These are phyloP conservation scores for Drosophila saltans DNA, from an alignment of 1,140 invertebrate genomes.

Conservation along the genomic window DNA sequence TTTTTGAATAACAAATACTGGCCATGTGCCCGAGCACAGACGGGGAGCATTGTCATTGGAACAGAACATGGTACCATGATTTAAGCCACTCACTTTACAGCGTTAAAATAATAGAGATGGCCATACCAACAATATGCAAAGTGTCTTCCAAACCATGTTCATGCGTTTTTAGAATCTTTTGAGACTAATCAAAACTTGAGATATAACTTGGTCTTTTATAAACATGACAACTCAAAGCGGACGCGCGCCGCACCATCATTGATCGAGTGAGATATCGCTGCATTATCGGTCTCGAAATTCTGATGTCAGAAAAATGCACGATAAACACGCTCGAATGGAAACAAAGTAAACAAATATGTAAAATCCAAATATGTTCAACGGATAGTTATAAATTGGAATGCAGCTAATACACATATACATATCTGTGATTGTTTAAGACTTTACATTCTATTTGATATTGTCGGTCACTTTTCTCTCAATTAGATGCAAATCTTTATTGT, in stretches of 20 bases:
- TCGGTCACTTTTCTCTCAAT: constrained; percentile 41
- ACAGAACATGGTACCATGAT: constrained; percentile 37
- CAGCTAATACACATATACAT: constrained; percentile 32
- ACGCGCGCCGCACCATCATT: constrained; percentile 11
- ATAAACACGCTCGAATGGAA: constrained; percentile 42
- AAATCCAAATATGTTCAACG: background rate
- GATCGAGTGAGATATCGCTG: constrained; percentile 10
- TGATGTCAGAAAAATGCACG: constrained; percentile 44
- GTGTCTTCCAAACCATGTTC: constrained; percentile 37
- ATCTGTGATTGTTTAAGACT: constrained; percentile 9
- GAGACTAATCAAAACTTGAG: constrained; percentile 60
- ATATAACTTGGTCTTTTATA: constrained; percentile 60
- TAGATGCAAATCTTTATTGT: constrained; percentile 37
- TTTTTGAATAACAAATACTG: constrained; percentile 68
- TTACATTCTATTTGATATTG: constrained; percentile 1
- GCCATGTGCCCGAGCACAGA: constrained; percentile 45
- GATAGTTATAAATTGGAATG: constrained; percentile 18
- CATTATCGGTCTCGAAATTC: constrained; percentile 47
- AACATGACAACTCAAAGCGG: constrained; percentile 4
- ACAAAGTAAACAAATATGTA: constrained; percentile 30
- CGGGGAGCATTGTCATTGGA: constrained; percentile 59
- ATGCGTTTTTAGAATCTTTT: constrained; percentile 26
- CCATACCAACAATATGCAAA: constrained; percentile 16
- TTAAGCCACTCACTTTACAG: constrained; percentile 9
- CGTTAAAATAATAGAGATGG: constrained; percentile 7